A percentile compares a stretch with the other conserved stretches of the same genome.
Evolutionary conservation across 2,113 vertebrate species (phyloP).

Genomic region (Gymnorhina tibicen): DNA sequence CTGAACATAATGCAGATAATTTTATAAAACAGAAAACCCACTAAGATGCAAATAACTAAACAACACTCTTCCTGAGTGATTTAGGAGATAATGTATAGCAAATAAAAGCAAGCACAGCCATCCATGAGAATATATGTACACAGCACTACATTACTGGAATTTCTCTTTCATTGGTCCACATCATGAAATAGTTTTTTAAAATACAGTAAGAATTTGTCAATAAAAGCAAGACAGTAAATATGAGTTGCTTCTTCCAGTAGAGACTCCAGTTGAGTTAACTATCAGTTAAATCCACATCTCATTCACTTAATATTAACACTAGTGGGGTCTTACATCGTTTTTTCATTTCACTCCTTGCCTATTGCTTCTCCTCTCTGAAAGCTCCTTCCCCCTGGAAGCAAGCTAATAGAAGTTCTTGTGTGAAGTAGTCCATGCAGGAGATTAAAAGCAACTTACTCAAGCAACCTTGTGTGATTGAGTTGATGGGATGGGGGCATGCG

Average conservation of each 20-base stretch:
- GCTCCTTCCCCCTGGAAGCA: neutral
- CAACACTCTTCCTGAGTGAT: neutral
- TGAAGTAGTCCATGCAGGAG: neutral
- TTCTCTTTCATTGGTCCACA: neutral
- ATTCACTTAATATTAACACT: neutral
- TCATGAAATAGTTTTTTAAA: neutral
- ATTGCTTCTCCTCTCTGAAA: neutral
- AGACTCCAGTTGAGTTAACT: neutral
- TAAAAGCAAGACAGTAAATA: neutral
- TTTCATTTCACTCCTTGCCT: neutral
- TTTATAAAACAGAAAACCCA: neutral
- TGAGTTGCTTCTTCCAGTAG: neutral
- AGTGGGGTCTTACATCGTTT: neutral
- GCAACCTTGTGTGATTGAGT: conserved; percentile 81
- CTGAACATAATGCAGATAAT: neutral
- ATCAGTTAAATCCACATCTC: neutral
- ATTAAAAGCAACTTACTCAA: conserved; percentile 74
- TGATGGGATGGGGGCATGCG: conserved; percentile 82
- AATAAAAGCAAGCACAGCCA: neutral
- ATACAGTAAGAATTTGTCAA: neutral
- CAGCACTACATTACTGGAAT: neutral
- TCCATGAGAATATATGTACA: neutral
- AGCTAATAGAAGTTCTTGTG: neutral
- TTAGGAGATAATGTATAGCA: neutral
- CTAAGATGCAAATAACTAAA: neutral